Evolutionary conservation across 2,113 vertebrate genomes (phyloP), one percentile per base, ranked within the genome.

Genomic region (Eptesicus fuscus): DNA sequence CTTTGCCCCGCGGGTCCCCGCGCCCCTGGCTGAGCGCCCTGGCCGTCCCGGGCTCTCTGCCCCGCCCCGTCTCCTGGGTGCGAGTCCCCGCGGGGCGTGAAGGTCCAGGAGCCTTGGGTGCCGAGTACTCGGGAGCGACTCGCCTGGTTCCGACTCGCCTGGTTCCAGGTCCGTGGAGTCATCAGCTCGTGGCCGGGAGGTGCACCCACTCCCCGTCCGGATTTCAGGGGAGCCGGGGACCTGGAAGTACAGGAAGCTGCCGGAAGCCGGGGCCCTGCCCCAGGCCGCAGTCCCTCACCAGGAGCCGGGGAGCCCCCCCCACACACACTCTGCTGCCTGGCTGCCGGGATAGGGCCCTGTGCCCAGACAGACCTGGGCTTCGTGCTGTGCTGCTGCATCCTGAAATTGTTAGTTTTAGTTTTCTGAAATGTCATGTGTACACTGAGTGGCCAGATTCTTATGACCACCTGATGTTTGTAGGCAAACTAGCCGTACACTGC

Each of bases 1-100:
- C 4, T 32, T 4, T 1, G 14, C 25, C 42, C 51, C 0, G 4
- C 22, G 18, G 18, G 56, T 17, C 35, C 49, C 37, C 30, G 1
- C 5, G 71, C 14, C 20, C 37, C 37, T 1, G 4, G 28, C 30
- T 16, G n/a, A n/a, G n/a, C n/a, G n/a, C n/a, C n/a, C n/a, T n/a
- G n/a, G n/a, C n/a, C n/a, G n/a, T n/a, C n/a, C n/a, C n/a, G n/a
- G n/a, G n/a, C n/a, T n/a, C n/a, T n/a, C n/a, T n/a, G n/a, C n/a
- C n/a, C n/a, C n/a, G n/a, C n/a, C n/a, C n/a, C 35, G 63, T 23
- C 71, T 25, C 30, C 3, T 10, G 35, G 30, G 10, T 25, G 40
- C 23, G 0, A 37, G 7, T 20, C 63, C 59, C 1, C 18, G 61
- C 30, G 37, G 30, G 32, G 42, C 30, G 1, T 13, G 73, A n/a